These are phyloP conservation scores for Aleadryas rufinucha DNA, from an alignment of 2,113 vertebrate genomes.

Conservation along the genomic window DNA sequence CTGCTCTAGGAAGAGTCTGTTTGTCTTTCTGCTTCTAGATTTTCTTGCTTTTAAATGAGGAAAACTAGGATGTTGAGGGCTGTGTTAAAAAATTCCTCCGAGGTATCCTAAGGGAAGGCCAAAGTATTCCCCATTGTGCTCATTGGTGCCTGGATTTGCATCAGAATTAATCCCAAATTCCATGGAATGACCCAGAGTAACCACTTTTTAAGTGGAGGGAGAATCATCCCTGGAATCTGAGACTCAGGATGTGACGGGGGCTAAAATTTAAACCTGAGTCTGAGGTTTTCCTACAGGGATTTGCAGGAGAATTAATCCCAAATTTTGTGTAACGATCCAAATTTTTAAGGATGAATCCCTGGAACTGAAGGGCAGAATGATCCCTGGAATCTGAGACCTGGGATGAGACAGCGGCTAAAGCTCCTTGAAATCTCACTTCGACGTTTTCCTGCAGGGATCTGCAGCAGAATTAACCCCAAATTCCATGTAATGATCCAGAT, in stretches of 20 bases:
- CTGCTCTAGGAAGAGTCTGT: background rate
- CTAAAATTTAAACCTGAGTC: background rate
- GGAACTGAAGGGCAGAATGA: background rate
- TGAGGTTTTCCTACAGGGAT: background rate
- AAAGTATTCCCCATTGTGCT: background rate
- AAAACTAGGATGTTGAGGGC: background rate
- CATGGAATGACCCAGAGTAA: background rate
- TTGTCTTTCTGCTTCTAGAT: background rate
- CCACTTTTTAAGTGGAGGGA: background rate
- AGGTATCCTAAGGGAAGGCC: background rate
- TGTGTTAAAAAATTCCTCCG: background rate
- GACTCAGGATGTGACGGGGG: background rate
- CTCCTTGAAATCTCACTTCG: background rate
- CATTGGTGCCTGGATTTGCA: background rate
- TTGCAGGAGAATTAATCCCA: background rate
- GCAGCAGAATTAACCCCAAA: background rate
- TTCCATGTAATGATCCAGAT: background rate
- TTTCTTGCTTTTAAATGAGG: background rate
- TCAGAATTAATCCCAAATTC: background rate
- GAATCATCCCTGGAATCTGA: background rate
- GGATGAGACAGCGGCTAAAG: background rate
- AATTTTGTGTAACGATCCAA: background rate
- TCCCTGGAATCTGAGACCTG: background rate
- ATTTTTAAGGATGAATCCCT: background rate
- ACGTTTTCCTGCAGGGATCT: background rate